Base-by-base conservation (phyloP, 2,888 invertebrate species). In the Plusia festucae region DNA sequence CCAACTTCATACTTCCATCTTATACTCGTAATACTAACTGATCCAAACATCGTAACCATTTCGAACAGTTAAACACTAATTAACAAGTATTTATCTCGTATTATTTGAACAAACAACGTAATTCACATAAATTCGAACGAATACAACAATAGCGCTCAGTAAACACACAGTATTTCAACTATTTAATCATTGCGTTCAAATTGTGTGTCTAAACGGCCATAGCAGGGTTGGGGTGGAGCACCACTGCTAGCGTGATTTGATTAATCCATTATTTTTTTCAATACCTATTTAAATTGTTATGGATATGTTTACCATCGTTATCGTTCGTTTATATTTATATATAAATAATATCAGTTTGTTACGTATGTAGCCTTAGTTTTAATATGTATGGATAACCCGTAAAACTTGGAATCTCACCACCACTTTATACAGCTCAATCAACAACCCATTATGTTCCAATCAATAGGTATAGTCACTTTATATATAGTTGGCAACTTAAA, bases 101-200 rank as follows among this genome's bases (percentile, higher is more conserved):
- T 49, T n/a, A 34, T 34, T 20, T 52, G 16, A 59, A 32, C 34
- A 52, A 58, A 44, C 24, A 27, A 4, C 16, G 16, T 30, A 11
- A 59, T 59, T 52, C 20, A n/a, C 51, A 22, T n/a, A 34, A 22
- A 73, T 65, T 65, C 59, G 15, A 70, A 73, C 65, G 58, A 76
- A 78, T 78, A 53, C 62, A 73, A 79, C 83, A 82, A 79, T 81
- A 65, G 70, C 71, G 64, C 68, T 63, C 64, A 69, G 78, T 76
- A 75, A 82, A 76, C 74, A 77, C 72, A 58, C 64, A 70, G 76
- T 79, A 82, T 87, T 86, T 79, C 77, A 85, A 87, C 82, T 83
- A 87, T 87, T 88, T 86, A 85, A 88, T 88, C 85, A 87, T 76
- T 80, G 80, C 73, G 75, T 76, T 63, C 68, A 70, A 78, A 76